Evolutionary conservation across 2,888 invertebrate genomes (phyloP), one percentile per base, ranked within the genome.

Genomic region (Drosophila formosana): DNA sequence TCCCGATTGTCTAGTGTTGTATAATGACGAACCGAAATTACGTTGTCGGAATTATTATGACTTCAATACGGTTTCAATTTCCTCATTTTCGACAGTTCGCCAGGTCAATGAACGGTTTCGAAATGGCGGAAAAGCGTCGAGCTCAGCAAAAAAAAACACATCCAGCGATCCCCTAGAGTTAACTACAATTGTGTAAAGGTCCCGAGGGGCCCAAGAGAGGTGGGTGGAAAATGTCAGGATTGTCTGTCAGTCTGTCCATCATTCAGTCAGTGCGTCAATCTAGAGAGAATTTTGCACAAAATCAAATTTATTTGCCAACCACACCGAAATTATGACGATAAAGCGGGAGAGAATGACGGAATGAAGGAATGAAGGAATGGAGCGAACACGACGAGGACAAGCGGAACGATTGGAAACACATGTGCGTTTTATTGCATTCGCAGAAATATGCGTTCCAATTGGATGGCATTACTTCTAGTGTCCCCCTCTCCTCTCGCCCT

Each of bases 291-390:
- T 75, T 77, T 80, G 83, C 83, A 77, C 67, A 73, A 83, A 83
- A 88, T 83, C 82, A 88, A 88, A 83, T 88, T 84, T 87, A 84
- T 85, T 84, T 84, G 82, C 71, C 78, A 88, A 78, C 81, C 88
- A 65, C 89, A 78, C 72, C 61, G 71, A 89, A 84, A 89, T 89
- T 84, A 89, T 89, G 84, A 75, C 65, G 70, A 45, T 39, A 37
- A 25, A 18, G 63, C 11, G 47, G 13, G 28, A 28, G n/a, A 30
- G 23, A 43, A n/a, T 39, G 50, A 34, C 8, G 32, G 43, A 47
- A 23, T 37, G 13, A 30, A 3, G n/a, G 37, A 62, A 32, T 28
- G 39, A 46, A 13, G 37, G 51, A 30, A 50, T 4, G 28, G 7
- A n/a, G 37, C n/a, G 9, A 26, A 28, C 32, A 32, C 13, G 62